A percentile compares a stretch with the other conserved stretches of the same genome.
Conservation (phyloP, 2,797 vertebrate species). For the Amniataba percoides region DNA sequence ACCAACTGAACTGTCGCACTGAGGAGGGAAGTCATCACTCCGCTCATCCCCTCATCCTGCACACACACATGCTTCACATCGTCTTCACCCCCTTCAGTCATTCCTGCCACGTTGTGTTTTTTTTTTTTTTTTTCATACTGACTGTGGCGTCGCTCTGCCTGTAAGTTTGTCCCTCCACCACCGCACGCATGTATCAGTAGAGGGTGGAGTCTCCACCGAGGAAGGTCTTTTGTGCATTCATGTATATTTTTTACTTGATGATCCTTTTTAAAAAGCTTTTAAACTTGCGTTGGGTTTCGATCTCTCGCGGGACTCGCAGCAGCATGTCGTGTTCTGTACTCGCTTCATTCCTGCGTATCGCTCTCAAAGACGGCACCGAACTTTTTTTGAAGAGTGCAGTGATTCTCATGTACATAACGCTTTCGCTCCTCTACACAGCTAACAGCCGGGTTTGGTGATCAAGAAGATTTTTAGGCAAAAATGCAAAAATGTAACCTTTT, state of each 20-base stretch:
- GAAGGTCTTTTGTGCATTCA: slow-evolving; percentile 54
- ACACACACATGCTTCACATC: slow-evolving; percentile 40
- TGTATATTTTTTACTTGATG: slow-evolving; percentile 59
- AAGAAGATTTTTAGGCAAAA: slow-evolving; percentile 65
- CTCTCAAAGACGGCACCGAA: slow-evolving; percentile 62
- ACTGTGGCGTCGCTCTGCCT: slow-evolving; percentile 75
- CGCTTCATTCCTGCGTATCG: slow-evolving; percentile 58
- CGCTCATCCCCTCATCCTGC: slow-evolving; percentile 50
- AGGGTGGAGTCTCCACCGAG: slow-evolving; percentile 57
- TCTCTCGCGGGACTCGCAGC: slow-evolving; percentile 59
- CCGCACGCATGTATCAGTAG: slow-evolving; percentile 47
- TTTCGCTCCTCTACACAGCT: slow-evolving; percentile 63
- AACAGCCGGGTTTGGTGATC: slow-evolving; percentile 63
- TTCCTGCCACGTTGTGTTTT: slow-evolving; percentile 58
- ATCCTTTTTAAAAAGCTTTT: slow-evolving; percentile 57
- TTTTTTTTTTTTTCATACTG: slow-evolving; percentile 50
- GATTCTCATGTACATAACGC: slow-evolving; percentile 71
- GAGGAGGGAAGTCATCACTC: slow-evolving; percentile 63
- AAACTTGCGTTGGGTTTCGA: slow-evolving; percentile 50
- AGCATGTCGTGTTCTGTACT: slow-evolving; percentile 72
- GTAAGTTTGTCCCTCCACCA: slow-evolving; percentile 65
- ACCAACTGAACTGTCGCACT: slow-evolving; percentile 57
- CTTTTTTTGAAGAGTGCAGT: slow-evolving; percentile 65
- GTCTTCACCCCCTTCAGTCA: slow-evolving; percentile 31
- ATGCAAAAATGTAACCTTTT: slow-evolving; percentile 69